Evolutionary conservation across 92 coral and sea anemone genomes (phyloP), one percentile per base, ranked within the genome.

Genomic region (Pocillopora meandrina): DNA sequence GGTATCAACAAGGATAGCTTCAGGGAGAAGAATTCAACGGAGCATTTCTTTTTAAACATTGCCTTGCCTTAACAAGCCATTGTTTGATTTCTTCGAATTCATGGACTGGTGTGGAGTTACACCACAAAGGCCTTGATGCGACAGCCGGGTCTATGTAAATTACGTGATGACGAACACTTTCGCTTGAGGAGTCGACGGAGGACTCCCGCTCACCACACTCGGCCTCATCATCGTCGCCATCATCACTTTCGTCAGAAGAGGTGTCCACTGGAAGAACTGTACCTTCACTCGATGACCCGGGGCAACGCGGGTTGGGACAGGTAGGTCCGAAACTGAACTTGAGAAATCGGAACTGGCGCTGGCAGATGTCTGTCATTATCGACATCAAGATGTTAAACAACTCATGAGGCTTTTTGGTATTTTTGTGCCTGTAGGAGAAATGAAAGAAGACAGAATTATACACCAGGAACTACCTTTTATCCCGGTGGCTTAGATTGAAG

Each of bases 271-370:
- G 81, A 10, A 79, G 74, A 67, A 85, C 92, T 52, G 74, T 87
- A 2, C 85, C 90, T 16, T 93, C 84, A 0, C 77, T 20, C 0
- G 88, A 35, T 15, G 96, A 90, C 8, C 96, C 96, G 3, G 94
- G 94, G 55, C 96, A 93, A 0, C 84, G 69, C 69, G 87, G 86
- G 66, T 87, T 84, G 0, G 96, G 96, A 57, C 96, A 93, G 1
- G 85, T 84, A 2, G 96, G 94, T 1, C 96, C 96, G 80, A 73
- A 35, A 12, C 79, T 75, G 18, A 90, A 90, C 85, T 93, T 90
- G 62, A 90, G 87, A 66, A 84, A 93, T 42, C 81, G 84, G 74
- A 93, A 93, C 61, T 93, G 85, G 36, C 87, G 90, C 65, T 86
- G 89, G 78, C 92, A 90, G 16, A 93, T 93, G 11, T 85, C 90